These are phyloP conservation scores for Lynx canadensis DNA, from an alignment of 2,113 vertebrate genomes.

Conservation along the genomic window DNA sequence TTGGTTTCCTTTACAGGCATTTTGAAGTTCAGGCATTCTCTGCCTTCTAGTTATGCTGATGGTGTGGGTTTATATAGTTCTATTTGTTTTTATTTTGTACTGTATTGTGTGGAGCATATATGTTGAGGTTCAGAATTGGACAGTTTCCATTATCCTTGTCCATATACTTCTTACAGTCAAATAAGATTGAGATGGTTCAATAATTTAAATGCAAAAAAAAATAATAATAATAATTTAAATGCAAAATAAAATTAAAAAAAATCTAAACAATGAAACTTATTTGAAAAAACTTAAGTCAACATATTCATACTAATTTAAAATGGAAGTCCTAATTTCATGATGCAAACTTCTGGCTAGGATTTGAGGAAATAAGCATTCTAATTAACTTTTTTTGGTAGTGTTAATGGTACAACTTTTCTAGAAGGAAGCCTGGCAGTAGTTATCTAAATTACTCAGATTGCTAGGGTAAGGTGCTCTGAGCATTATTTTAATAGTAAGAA, in stretches of 20 bases:
- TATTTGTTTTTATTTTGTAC: not conserved
- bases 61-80: not conserved
- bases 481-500: not conserved
- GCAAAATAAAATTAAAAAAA: not conserved
- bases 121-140: not conserved
- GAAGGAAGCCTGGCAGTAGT: not conserved
- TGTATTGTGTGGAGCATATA: not conserved
- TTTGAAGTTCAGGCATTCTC: not conserved
- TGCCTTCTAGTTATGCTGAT: not conserved
- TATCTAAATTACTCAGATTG: not conserved
- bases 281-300: not conserved
- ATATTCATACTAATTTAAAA: not conserved
- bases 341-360: not conserved
- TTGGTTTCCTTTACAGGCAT: not conserved
- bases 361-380: not conserved
- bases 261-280: not conserved
- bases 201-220: constrained; percentile 13
- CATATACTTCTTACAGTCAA: not conserved
- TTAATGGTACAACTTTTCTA: not conserved
- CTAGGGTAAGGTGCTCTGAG: not conserved
- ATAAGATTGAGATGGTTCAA: not conserved
- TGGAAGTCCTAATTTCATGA: not conserved
- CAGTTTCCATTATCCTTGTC: not conserved
- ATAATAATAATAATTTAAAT: not conserved
- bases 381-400: not conserved